Percentiles rank a stretch among this genome's conserved stretches.
phyloP scores from a whole-genome alignment of 35 echinoderm and acorn worm species.

The Holothuria glaberrima region DNA sequence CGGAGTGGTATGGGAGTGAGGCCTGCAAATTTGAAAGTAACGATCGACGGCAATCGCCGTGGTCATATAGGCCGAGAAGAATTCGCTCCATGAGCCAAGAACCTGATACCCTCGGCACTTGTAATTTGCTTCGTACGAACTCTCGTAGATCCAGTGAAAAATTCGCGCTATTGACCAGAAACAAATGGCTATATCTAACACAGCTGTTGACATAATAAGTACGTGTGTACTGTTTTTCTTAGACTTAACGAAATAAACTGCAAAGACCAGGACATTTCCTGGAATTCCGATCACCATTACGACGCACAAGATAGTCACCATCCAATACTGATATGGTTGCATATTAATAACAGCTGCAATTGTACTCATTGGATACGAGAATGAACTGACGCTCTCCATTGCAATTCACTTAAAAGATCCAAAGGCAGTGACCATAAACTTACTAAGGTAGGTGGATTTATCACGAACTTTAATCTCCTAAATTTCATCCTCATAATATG shows the following conservation, averaged over 20 bases:
- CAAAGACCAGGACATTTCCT: slow-evolving; percentile 68
- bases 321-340: slow-evolving; percentile 64
- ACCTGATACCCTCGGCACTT: slow-evolving; percentile 55
- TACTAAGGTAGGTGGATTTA: too few relatives aligned
- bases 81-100: slow-evolving; percentile 70
- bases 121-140: slow-evolving; percentile 22
- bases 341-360: not conserved
- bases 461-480: too few relatives aligned
- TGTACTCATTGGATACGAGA: not conserved
- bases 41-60: slow-evolving; percentile 73
- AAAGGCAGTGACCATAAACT: too few relatives aligned
- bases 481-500: too few relatives aligned
- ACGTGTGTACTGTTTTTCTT: slow-evolving; percentile 61
- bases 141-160: slow-evolving; percentile 70
- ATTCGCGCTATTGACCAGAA: slow-evolving; percentile 54
- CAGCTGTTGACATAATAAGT: slow-evolving; percentile 56
- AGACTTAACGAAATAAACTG: slow-evolving; percentile 53
- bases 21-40: slow-evolving; percentile 67
- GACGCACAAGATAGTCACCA: slow-evolving; percentile 50
- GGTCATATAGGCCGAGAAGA: slow-evolving; percentile 68
- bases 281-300: slow-evolving; percentile 70
- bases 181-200: slow-evolving; percentile 58
- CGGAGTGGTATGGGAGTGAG: slow-evolving; percentile 60
- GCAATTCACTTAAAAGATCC: too few relatives aligned
- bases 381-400: too few relatives aligned